These are phyloP conservation scores for Ceyx cyanopectus DNA, from an alignment of 2,113 vertebrate genomes.

Conservation along the genomic window DNA sequence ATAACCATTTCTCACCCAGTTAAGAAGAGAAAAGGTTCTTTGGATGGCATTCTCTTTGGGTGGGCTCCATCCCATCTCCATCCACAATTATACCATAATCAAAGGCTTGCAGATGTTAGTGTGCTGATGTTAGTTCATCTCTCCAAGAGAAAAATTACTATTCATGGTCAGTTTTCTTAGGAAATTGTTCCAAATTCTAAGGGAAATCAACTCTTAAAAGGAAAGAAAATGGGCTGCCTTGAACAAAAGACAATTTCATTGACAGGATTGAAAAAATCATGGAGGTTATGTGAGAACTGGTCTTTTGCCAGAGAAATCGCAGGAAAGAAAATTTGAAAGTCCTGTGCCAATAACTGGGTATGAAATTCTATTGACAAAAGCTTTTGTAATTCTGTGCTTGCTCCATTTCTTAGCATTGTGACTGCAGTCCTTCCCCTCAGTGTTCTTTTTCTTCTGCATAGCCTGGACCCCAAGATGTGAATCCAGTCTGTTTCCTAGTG, in stretches of 20 bases:
- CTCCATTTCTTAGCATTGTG: background rate
- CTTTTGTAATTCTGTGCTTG: background rate
- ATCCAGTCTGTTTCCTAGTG: background rate
- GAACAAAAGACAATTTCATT: background rate
- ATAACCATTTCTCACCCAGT: background rate
- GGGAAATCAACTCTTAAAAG: background rate
- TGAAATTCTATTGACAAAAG: conserved; percentile 43
- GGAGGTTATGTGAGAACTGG: conserved; percentile 19
- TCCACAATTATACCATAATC: background rate
- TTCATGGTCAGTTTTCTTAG: background rate
- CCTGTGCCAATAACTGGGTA: conserved; percentile 2
- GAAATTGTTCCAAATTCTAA: background rate
- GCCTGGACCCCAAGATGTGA: background rate
- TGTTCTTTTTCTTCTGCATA: background rate
- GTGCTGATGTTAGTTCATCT: background rate
- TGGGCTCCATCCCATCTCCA: background rate
- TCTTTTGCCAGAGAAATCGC: conserved; percentile 34
- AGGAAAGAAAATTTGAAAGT: conserved; percentile 46
- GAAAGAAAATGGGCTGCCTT: background rate
- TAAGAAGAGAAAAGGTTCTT: background rate
- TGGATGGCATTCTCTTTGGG: background rate
- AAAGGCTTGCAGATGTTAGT: background rate
- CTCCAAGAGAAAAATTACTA: background rate
- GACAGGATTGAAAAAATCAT: conserved; percentile 16
- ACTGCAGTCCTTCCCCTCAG: background rate